Conservation (phyloP, 1,140 invertebrate species). For the Cydia splendana region DNA sequence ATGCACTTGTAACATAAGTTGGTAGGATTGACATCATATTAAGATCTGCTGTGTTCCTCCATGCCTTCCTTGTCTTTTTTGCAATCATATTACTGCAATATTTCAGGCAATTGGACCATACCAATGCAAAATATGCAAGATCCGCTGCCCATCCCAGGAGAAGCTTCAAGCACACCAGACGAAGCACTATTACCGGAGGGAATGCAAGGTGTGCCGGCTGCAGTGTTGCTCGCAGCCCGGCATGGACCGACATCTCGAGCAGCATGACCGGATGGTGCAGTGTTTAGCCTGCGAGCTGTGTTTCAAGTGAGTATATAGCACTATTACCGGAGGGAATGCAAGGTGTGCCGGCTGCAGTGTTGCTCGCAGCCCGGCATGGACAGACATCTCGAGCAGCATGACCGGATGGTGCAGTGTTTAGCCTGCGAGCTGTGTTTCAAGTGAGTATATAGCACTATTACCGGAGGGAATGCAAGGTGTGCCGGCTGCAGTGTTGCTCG, state of each 20-base stretch:
- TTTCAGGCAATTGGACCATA: not conserved
- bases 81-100: not conserved
- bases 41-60: too few species aligned
- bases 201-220: not conserved
- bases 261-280: not conserved
- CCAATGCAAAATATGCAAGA: not conserved
- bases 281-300: constrained; percentile 1
- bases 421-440: constrained; percentile 5
- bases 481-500: not conserved
- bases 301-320: not conserved
- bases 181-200: not conserved
- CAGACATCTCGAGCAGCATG: not conserved
- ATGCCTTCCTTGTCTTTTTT: too few species aligned
- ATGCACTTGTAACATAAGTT: too few species aligned
- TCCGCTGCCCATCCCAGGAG: not conserved
- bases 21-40: too few species aligned
- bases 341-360: not conserved
- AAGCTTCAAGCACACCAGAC: not conserved
- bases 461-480: not conserved
- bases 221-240: not conserved
- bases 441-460: not conserved
- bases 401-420: not conserved
- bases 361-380: not conserved
- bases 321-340: not conserved
- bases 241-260: not conserved